phyloP scores from a whole-genome alignment of 2,888 invertebrate genomes.

The Vannuccia rotundouncinata region DNA sequence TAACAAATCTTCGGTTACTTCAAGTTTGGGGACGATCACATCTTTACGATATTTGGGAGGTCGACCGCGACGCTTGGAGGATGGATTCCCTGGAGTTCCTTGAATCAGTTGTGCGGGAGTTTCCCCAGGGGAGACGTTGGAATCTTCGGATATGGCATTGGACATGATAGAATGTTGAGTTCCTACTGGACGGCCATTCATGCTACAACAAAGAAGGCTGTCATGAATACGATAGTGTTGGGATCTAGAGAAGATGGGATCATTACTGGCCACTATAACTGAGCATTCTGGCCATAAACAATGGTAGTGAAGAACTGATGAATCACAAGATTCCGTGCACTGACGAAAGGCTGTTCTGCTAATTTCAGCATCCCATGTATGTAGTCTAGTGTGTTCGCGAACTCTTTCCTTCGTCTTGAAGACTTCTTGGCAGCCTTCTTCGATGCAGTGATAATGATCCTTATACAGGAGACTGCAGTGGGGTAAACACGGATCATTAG shows the following conservation, averaged over 20 bases:
- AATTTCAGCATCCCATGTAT: constrained; percentile 32
- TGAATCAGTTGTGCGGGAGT: not conserved
- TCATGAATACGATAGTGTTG: constrained; percentile 35
- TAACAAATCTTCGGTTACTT: constrained; percentile 39
- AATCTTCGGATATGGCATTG: constrained; percentile 23
- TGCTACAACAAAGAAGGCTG: not conserved
- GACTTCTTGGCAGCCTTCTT: constrained; percentile 59
- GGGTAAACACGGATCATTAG: constrained; percentile 58
- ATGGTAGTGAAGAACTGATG: not conserved
- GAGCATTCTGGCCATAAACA: constrained; percentile 32
- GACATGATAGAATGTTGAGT: not conserved
- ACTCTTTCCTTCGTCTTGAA: constrained; percentile 64
- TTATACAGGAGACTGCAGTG: constrained; percentile 65
- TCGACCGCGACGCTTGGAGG: constrained; percentile 72
- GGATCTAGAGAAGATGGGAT: constrained; percentile 26
- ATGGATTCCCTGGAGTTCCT: not conserved
- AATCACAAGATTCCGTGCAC: constrained; percentile 5
- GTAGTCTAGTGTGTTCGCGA: constrained; percentile 69
- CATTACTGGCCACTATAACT: not conserved
- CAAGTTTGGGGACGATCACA: constrained; percentile 45
- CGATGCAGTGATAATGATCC: constrained; percentile 79
- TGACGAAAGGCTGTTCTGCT: constrained; percentile 21
- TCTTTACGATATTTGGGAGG: constrained; percentile 77
- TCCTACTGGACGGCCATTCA: not conserved
- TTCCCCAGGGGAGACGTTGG: not conserved